Evolutionary conservation across 2,888 invertebrate genomes (phyloP).

Genomic region (Iselma pallidipennis): DNA sequence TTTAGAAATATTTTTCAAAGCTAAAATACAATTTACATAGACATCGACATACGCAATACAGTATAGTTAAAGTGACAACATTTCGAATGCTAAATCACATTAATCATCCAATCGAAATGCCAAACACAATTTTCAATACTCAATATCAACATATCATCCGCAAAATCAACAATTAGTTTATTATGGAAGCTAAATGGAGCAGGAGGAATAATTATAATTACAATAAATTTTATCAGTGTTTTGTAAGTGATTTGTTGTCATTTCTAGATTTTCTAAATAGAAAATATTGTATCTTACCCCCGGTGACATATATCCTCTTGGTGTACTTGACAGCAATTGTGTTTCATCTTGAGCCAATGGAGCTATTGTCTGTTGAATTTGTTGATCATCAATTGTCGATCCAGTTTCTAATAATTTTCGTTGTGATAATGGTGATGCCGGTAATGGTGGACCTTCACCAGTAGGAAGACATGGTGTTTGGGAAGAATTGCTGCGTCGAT

Average conservation of each 20-base stretch:
- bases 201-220: neutral
- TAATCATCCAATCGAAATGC: neutral
- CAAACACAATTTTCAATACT: neutral
- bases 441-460: slow-evolving; percentile 49
- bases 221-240: too few relatives aligned
- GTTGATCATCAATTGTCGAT: slow-evolving; percentile 38
- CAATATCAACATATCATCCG: neutral
- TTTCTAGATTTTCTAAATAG: slow-evolving; percentile 1
- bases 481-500: slow-evolving; percentile 60
- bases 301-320: slow-evolving; percentile 53
- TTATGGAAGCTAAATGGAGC: neutral
- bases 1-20: neutral
- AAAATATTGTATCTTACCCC: slow-evolving; percentile 47
- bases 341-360: slow-evolving; percentile 55
- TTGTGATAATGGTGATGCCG: slow-evolving; percentile 48
- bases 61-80: neutral
- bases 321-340: slow-evolving; percentile 49
- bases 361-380: slow-evolving; percentile 36
- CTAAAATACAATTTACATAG: neutral
- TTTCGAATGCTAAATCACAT: slow-evolving; percentile 9
- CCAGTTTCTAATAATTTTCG: slow-evolving; percentile 43
- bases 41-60: neutral
- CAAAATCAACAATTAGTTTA: neutral
- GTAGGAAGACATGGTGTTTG: slow-evolving; percentile 57
- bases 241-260: neutral